Base-by-base conservation (phyloP, 2,888 invertebrate genomes). In the Diogma glabrata region DNA sequence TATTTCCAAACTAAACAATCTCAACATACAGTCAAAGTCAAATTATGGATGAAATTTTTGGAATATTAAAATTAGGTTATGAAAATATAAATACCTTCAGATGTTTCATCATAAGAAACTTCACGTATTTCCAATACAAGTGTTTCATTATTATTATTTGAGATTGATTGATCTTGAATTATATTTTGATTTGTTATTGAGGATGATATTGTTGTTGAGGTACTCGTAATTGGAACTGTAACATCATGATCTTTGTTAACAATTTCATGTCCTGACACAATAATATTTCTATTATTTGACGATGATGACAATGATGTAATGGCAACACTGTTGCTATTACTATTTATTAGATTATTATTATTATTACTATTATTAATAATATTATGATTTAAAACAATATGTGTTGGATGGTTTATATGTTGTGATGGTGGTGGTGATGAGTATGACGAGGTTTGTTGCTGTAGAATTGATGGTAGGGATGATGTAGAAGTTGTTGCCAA, bases 351-450 rank as follows among this genome's bases (percentile, higher is more conserved):
- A n/a, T 43, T 38, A 9, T 38, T 43, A 22, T 43, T 40, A 40
- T n/a, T n/a, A n/a, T n/a, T n/a, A n/a, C n/a, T n/a, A n/a, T n/a
- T n/a, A n/a, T n/a, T n/a, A n/a, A n/a, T n/a, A n/a, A n/a, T n/a
- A n/a, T n/a, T n/a, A n/a, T 40, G 20, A 43, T 43, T 43, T 43
- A 43, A 22, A 43, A 43, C 23, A n/a, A 43, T 43, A 14, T 43
- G 43, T 43, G 43, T 22, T 43, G 23, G 20, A 43, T 43, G 43
- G n/a, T 43, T 47, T 33, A 45, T 30, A 28, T 33, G 20, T 45
- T 49, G 47, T 14, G 53, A 33, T 30, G 48, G 47, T 38, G 53
- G 50, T 43, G 50, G 50, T 26, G 53, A 50, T 47, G 53, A 40
- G 17, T 38, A 43, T 43, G 43, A 43, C 43, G 43, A 43, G n/a